Conservation (phyloP, 2,113 vertebrate species). For the Anhinga rufa region DNA sequence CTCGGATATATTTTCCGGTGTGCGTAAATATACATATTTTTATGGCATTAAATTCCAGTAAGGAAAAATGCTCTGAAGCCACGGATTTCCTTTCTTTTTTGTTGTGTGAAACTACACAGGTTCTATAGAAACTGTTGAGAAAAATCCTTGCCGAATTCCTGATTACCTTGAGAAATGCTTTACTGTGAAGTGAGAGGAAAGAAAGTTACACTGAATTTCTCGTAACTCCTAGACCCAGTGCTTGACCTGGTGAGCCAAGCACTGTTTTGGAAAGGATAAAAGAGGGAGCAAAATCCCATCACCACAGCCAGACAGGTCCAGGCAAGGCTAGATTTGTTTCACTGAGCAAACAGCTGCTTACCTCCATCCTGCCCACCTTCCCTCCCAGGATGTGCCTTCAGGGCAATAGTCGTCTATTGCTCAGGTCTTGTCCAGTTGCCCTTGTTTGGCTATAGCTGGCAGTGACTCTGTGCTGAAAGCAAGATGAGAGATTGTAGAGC, state of each 20-base stretch:
- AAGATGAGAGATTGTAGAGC: not conserved
- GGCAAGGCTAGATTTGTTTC: not conserved
- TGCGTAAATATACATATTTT: no score
- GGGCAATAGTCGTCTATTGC: not conserved
- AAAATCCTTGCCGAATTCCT: accelerated
- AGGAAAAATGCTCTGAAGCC: not conserved
- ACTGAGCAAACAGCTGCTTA: not conserved
- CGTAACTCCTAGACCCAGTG: accelerated
- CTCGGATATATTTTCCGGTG: not conserved
- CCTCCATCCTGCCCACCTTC: not conserved
- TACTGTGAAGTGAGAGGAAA: no score
- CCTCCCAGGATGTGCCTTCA: not conserved
- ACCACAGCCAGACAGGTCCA: not conserved
- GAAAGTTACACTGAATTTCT: not conserved
- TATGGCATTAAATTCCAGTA: not conserved
- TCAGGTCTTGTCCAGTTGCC: not conserved
- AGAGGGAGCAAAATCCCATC: not conserved
- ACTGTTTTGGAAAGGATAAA: not conserved
- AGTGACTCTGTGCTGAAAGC: not conserved
- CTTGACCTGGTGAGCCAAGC: not conserved
- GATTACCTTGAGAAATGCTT: not conserved
- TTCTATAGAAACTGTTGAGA: not conserved
- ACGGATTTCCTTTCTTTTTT: not conserved
- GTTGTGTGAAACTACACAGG: not conserved
- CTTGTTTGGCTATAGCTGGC: not conserved